These are phyloP conservation scores for Neolamprologus devosi DNA, from an alignment of 2,113 vertebrate genomes.

Conservation along the genomic window DNA sequence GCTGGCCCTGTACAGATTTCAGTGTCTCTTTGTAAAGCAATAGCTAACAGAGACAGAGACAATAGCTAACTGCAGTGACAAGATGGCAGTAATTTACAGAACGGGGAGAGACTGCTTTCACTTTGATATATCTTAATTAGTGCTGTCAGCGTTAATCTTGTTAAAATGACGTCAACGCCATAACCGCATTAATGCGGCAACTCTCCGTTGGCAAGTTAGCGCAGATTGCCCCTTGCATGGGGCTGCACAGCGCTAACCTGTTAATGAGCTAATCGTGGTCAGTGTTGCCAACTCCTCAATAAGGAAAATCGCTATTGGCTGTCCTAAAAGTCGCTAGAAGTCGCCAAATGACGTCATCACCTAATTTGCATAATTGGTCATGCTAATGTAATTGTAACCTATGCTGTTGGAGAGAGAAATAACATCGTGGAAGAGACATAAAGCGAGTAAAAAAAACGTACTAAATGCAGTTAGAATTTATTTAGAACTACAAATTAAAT, in stretches of 20 bases:
- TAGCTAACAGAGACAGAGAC: not conserved
- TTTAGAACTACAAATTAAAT: too few relatives aligned
- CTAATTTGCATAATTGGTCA: too few relatives aligned
- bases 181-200: not conserved
- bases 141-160: not conserved
- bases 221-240: not conserved
- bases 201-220: not conserved
- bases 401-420: too few relatives aligned
- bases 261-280: not conserved
- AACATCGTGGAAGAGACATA: too few relatives aligned
- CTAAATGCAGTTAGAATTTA: too few relatives aligned
- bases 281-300: too few relatives aligned
- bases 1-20: not conserved
- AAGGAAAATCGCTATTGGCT: too few relatives aligned
- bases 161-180: not conserved
- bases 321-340: too few relatives aligned
- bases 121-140: not conserved
- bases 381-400: too few relatives aligned
- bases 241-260: not conserved
- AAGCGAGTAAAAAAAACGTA: too few relatives aligned
- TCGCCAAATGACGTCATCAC: too few relatives aligned
- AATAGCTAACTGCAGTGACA: not conserved
- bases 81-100: not conserved
- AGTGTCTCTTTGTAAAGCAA: not conserved
- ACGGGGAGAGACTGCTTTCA: not conserved